Evolutionary conservation across 2,113 vertebrate genomes (phyloP).

Genomic region (Gasterosteus nipponicus): DNA sequence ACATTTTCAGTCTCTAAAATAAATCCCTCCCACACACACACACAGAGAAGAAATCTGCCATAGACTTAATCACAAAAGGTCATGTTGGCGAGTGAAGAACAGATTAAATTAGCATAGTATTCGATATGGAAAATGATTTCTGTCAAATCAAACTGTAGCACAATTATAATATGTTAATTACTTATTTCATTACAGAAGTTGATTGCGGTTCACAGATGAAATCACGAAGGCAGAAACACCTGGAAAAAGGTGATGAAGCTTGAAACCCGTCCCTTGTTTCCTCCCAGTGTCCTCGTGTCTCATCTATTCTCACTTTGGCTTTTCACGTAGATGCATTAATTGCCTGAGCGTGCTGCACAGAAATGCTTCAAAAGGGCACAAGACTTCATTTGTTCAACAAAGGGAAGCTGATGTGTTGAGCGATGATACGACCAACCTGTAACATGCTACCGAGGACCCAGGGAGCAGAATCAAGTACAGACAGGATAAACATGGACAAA

Average conservation of each 20-base stretch:
- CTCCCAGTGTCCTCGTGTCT: constrained; percentile 37
- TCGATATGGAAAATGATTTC: constrained; percentile 99
- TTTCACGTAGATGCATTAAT: constrained; percentile 66
- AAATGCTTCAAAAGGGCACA: constrained; percentile 59
- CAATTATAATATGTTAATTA: constrained; percentile 99
- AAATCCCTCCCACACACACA: constrained; percentile 26
- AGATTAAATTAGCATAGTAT: constrained; percentile 99
- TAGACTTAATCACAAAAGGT: constrained; percentile 99
- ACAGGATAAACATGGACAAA: constrained; percentile 39
- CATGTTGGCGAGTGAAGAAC: constrained; percentile 94
- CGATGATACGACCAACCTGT: constrained; percentile 64
- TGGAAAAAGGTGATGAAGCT: constrained; percentile 72
- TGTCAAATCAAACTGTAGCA: constrained; percentile 99
- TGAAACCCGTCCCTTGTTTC: constrained; percentile 45
- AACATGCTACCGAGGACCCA: constrained; percentile 44
- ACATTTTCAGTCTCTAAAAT: constrained; percentile 75
- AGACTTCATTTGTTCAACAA: constrained; percentile 72
- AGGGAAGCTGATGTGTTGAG: constrained; percentile 61
- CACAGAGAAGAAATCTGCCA: constrained; percentile 83
- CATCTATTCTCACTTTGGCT: constrained; percentile 42
- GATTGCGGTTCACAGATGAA: constrained; percentile 97
- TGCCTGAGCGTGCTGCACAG: constrained; percentile 66
- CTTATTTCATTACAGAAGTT: constrained; percentile 99
- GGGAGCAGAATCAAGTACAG: constrained; percentile 24
- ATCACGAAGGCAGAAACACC: constrained; percentile 87